Evolutionary conservation across 2,888 invertebrate genomes (phyloP), one percentile per base, ranked within the genome.

Genomic region (Cephus pygmeus): DNA sequence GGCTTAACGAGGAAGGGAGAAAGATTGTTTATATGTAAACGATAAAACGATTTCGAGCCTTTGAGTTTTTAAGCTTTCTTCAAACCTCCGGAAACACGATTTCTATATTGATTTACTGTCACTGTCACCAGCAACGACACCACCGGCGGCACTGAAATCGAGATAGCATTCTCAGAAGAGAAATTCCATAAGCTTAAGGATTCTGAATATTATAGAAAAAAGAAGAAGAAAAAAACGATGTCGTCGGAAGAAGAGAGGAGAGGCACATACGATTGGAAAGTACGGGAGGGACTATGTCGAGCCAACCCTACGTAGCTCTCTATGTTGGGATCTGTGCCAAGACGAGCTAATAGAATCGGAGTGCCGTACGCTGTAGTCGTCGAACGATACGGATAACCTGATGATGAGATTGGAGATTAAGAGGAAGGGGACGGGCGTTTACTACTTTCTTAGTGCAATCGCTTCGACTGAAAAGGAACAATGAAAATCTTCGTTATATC

Each of bases 321-420:
- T 40, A 15, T 40, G 36, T 40, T 40, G 36, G 36, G 36, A 40
- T 40, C 36, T 40, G 4, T 40, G 36, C 12, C 36, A 40, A 40
- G 15, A 78, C 79, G 80, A 82, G 79, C 81, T 81, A 87, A 87
- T 87, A 86, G 86, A 85, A 87, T 84, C 83, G 80, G 84, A 90
- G 89, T 89, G 87, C 85, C 81, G 79, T 86, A 83, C 83, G 86
- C 76, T 87, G 88, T 88, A 84, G 79, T 73, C 76, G 69, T 73
- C 40, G 69, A 40, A 84, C 88, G 83, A 85, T 85, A 79, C 76
- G 81, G 85, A 87, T 87, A 87, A 85, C 85, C 85, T 79, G 85
- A 86, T 84, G 36, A 40, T 40, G 15, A 40, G 36, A 80, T 79
- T 73, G 75, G 30, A 80, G 84, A 87, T 86, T 85, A 79, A 69